Percentiles rank a stretch among this genome's conserved stretches.
Evolutionary conservation across 2,888 invertebrate genomes (phyloP).

Genomic region (Rapana venosa): DNA sequence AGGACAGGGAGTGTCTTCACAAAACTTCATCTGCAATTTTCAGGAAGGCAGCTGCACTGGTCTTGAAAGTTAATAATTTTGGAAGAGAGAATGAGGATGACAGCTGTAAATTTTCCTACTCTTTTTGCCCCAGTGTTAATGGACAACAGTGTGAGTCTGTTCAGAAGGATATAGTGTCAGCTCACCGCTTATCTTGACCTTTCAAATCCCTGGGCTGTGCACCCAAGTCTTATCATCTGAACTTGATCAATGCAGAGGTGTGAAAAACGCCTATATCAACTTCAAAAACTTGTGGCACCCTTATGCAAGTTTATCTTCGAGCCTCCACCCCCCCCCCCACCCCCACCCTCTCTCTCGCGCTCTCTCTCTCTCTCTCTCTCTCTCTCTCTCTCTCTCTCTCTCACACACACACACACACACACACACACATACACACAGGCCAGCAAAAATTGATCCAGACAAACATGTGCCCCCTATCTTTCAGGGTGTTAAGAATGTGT

Average conservation of each 20-base stretch:
- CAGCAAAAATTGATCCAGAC: background rate
- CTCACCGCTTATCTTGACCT: background rate
- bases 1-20: too few relatives aligned
- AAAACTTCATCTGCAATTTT: background rate
- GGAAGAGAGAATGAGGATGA: background rate
- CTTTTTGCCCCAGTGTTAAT: background rate
- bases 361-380: too few relatives aligned
- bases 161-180: background rate
- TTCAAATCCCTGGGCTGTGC: background rate
- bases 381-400: too few relatives aligned
- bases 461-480: too few relatives aligned
- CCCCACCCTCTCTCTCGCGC: too few relatives aligned
- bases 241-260: background rate
- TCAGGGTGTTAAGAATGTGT: background rate
- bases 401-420: background rate
- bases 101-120: background rate
- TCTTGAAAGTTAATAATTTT: background rate
- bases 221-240: background rate
- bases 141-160: background rate
- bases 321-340: background rate
- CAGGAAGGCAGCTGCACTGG: background rate
- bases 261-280: conserved; percentile 3
- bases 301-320: background rate
- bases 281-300: background rate
- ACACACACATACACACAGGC: background rate